Evolutionary conservation across 2,797 vertebrate species (phyloP).

Genomic region (Molothrus aeneus): DNA sequence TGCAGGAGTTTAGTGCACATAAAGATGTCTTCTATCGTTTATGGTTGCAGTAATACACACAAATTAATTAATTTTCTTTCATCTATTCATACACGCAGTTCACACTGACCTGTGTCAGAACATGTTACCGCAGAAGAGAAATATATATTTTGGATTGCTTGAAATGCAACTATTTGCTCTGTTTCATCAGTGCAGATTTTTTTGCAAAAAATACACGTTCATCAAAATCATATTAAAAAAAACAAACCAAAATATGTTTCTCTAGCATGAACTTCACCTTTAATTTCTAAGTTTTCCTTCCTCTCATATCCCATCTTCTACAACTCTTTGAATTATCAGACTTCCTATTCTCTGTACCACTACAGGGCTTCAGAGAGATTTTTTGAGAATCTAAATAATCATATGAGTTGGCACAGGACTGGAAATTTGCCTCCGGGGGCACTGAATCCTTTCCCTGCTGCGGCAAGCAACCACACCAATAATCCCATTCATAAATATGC

Average conservation of each 20-base stretch:
- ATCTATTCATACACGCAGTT: not conserved
- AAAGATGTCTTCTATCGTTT: not conserved
- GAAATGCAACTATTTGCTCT: not conserved
- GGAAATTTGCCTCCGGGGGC: slow-evolving; percentile 40
- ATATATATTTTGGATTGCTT: not conserved
- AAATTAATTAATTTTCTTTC: not conserved
- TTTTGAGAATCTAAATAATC: not conserved
- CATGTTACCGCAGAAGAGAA: not conserved
- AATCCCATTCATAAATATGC: slow-evolving; percentile 52
- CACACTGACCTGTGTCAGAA: not conserved
- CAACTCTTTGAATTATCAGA: not conserved
- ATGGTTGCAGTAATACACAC: rapidly evolving
- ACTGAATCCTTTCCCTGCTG: slow-evolving; percentile 37
- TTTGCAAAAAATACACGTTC: not conserved
- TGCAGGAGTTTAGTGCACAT: rapidly evolving
- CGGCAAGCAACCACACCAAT: slow-evolving; percentile 15
- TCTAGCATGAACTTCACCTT: not conserved
- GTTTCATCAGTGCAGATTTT: not conserved
- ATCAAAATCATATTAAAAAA: not conserved
- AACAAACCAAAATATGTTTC: not conserved
- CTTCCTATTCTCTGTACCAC: not conserved
- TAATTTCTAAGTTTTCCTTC: not conserved
- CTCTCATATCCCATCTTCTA: not conserved
- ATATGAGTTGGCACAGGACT: slow-evolving; percentile 19
- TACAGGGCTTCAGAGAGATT: not conserved